These are phyloP conservation scores for Xiphophorus hellerii DNA, from an alignment of 2,113 vertebrate genomes.

Conservation along the genomic window DNA sequence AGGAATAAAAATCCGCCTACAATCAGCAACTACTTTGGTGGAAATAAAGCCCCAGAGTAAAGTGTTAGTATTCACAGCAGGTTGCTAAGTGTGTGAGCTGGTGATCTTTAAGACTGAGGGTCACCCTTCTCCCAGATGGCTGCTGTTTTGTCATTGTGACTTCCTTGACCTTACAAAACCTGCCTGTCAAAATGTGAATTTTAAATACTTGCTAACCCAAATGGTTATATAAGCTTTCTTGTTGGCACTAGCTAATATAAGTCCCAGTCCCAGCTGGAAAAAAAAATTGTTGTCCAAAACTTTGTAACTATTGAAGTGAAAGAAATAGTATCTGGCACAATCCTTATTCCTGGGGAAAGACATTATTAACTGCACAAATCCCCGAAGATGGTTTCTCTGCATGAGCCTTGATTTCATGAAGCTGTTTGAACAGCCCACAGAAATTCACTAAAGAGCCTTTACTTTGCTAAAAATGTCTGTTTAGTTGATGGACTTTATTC, in stretches of 20 bases:
- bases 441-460: conserved; percentile 12
- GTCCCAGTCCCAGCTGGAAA: too few species aligned
- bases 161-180: conserved; percentile 44
- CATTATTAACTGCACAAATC: conserved; percentile 1
- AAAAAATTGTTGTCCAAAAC: not conserved
- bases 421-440: conserved; percentile 13
- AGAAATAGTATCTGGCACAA: not conserved
- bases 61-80: conserved; percentile 56
- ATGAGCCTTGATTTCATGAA: conserved; percentile 3
- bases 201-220: not conserved
- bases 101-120: conserved; percentile 47
- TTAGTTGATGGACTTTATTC: not conserved
- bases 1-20: too few species aligned
- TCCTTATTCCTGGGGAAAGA: not conserved
- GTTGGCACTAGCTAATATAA: not conserved
- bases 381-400: not conserved
- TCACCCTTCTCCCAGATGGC: conserved; percentile 51
- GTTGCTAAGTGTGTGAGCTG: conserved; percentile 33
- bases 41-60: not conserved
- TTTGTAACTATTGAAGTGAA: not conserved
- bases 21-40: too few species aligned
- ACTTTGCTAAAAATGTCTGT: conserved; percentile 7
- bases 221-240: not conserved
- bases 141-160: conserved; percentile 34
- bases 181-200: conserved; percentile 38